Base-by-base conservation (phyloP, 2,888 invertebrate genomes). In the Diarsia brunnea region DNA sequence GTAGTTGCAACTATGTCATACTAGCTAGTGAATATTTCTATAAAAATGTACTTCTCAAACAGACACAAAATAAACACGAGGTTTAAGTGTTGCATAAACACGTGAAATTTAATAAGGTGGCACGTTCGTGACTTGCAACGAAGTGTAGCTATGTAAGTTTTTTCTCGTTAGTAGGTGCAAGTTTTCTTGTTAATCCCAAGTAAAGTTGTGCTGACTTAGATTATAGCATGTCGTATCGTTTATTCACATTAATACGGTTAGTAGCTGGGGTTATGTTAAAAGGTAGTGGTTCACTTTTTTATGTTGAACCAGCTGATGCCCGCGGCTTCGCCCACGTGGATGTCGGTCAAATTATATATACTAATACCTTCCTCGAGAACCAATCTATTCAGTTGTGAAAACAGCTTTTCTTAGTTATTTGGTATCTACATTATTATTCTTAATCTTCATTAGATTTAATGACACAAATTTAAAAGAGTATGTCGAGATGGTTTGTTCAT, bases 181-280 rank as follows among this genome's bases (percentile, higher is more conserved):
- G 85, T 84, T 84, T 84, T 71, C 85, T 78, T 73, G 75, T 85
- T 85, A 85, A 85, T 82, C 60, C 75, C 24, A 69, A 82, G 63
- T 73, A 60, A n/a, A 78, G 61, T 73, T 73, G 63, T 72, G 43
- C 24, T 73, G 69, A 84, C 78, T 84, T 82, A 73, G 77, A 78
- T 75, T 78, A 78, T 78, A 71, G 51, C 43, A 51, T 70, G 75
- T 75, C 65, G 65, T 85, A 71, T 70, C 73, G 53, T 84, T 73
- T 78, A 67, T 84, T 80, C 27, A 67, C 71, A 75, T 84, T 75
- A 64, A 69, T 45, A 73, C 27, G 31, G 47, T 11, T 21, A 27
- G 51, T 69, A 43, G 8, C 27, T 24, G 24, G 53, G 51, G 55
- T 66, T 0, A 12, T 49, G 49, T 58, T 45, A 66, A 63, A 73